Conservation (phyloP, 2,888 invertebrate species). For the Apotomis turbidana region DNA sequence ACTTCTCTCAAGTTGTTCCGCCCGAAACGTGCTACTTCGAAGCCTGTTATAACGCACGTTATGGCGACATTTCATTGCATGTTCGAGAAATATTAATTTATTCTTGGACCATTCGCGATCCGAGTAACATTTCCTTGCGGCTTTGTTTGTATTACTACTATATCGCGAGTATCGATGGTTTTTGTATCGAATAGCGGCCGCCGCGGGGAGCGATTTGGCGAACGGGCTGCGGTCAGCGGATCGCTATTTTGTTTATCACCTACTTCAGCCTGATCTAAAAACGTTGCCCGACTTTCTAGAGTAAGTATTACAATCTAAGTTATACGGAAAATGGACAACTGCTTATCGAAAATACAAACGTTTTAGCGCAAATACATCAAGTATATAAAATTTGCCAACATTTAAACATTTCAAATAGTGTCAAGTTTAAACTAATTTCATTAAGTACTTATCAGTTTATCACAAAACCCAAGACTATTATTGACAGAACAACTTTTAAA, state of each 20-base stretch:
- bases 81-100: neutral
- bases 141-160: constrained; percentile 64
- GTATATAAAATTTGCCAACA: no score
- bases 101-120: constrained; percentile 45
- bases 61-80: no score
- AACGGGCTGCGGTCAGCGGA: constrained; percentile 55
- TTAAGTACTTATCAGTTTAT: no score
- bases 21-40: no score
- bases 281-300: constrained; percentile 35
- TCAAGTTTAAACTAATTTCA: no score
- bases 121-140: constrained; percentile 57
- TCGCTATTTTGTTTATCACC: constrained; percentile 41
- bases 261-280: constrained; percentile 31
- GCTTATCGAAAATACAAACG: no score
- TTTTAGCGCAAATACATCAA: no score
- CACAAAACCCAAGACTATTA: no score
- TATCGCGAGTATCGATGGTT: constrained; percentile 65
- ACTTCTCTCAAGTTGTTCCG: no score
- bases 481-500: no score
- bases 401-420: no score
- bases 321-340: neutral
- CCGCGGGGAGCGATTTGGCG: constrained; percentile 54
- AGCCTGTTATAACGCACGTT: no score
- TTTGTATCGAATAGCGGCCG: constrained; percentile 64
- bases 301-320: neutral